Conservation (phyloP, 2,888 invertebrate genomes). For the Aquatica leii region DNA sequence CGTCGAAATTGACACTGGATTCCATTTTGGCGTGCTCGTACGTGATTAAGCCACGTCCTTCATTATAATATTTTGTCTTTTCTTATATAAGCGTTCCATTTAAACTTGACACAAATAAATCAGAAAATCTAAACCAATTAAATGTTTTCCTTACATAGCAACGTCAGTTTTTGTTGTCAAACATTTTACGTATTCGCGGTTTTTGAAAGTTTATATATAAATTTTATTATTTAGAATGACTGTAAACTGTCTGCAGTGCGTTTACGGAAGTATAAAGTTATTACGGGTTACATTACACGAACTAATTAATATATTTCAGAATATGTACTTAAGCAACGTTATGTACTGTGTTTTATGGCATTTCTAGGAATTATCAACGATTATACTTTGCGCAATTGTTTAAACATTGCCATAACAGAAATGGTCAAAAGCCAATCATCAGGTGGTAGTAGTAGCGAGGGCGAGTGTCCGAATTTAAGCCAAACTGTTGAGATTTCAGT, state of each 20-base stretch:
- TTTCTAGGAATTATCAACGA: conserved; percentile 54
- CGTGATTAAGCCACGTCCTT: too few relatives aligned
- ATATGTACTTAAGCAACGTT: conserved; percentile 54
- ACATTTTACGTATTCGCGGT: too few relatives aligned
- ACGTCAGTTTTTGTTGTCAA: too few relatives aligned
- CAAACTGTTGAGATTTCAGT: background rate
- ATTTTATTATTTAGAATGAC: conserved; percentile 1
- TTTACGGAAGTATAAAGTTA: background rate
- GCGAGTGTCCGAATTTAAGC: background rate
- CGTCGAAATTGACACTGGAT: too few relatives aligned
- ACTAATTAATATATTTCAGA: conserved; percentile 42
- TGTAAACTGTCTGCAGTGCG: background rate
- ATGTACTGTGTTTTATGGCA: conserved; percentile 65
- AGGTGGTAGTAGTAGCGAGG: background rate
- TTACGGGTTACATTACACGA: background rate
- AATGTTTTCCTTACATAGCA: too few relatives aligned
- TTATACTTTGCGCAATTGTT: conserved; percentile 53
- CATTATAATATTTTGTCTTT: too few relatives aligned
- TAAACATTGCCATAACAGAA: conserved; percentile 57
- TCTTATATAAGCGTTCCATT: too few relatives aligned
- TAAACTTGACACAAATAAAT: too few relatives aligned
- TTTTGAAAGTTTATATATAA: too few relatives aligned
- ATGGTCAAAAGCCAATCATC: conserved; percentile 48
- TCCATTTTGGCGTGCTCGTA: too few relatives aligned
- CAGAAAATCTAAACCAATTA: too few relatives aligned